A percentile compares a stretch with the other conserved stretches of the same genome.
Conservation (phyloP, 2,797 vertebrate species). For the Morelia viridis region DNA sequence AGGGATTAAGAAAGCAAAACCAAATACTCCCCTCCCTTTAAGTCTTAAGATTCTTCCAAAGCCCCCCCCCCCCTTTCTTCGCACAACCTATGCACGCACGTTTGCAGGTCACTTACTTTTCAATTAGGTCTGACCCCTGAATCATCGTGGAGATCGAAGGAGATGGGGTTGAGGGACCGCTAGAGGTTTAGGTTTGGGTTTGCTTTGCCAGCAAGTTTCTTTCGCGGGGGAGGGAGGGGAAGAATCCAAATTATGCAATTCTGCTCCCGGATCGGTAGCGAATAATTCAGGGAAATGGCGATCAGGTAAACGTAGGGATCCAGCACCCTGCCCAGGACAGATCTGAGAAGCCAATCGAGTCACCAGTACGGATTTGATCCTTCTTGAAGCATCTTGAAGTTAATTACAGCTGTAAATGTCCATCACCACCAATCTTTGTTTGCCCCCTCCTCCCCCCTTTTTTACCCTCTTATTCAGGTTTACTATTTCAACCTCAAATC, state of each 20-base stretch:
- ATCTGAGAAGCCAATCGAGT: conserved; percentile 87
- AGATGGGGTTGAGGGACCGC: conserved; percentile 67
- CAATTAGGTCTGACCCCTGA: conserved; percentile 75
- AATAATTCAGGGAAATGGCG: conserved; percentile 85
- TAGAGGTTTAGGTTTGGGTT: conserved; percentile 61
- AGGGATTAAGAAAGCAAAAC: conserved; percentile 70
- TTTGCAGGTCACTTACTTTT: conserved; percentile 82
- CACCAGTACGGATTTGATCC: conserved; percentile 86
- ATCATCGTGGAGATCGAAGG: conserved; percentile 73
- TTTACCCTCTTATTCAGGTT: conserved; percentile 73
- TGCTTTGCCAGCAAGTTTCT: conserved; percentile 90
- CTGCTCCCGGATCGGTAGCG: conserved; percentile 85
- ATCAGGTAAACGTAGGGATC: conserved; percentile 86
- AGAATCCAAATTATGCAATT: conserved; percentile 93
- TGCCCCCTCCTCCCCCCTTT: conserved; percentile 18
- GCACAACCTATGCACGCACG: conserved; percentile 83
- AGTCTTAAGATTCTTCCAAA: conserved; percentile 73
- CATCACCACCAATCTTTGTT: conserved; percentile 53
- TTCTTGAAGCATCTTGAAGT: conserved; percentile 90
- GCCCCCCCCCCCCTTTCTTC: conserved; percentile 86
- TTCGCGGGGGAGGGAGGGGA: conserved; percentile 66
- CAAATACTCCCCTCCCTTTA: conserved; percentile 74
- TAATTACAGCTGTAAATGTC: conserved; percentile 93
- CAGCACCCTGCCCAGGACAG: conserved; percentile 85
- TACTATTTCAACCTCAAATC: conserved; percentile 72